phyloP scores from a whole-genome alignment of 2,888 invertebrate species.

The Cephus spinipes region DNA sequence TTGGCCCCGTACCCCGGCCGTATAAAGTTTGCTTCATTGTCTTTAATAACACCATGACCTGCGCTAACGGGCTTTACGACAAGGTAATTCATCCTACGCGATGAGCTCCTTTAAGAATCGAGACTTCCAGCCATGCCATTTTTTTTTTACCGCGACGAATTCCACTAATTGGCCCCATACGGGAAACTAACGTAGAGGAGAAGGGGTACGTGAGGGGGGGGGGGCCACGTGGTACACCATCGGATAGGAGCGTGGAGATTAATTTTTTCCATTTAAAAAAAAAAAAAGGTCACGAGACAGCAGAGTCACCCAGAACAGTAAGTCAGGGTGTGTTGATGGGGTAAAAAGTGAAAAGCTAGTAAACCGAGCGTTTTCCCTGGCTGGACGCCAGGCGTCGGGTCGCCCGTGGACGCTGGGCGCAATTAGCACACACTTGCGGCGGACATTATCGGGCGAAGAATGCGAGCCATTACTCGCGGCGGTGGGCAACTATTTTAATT shows the following conservation, averaged over 20 bases:
- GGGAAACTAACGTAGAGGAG: background rate
- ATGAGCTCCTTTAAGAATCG: background rate
- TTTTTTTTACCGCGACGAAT: background rate
- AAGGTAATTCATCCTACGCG: background rate
- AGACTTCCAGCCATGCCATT: background rate
- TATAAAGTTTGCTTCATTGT: constrained; percentile 66
- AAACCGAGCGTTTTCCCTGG: background rate
- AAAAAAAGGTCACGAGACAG: background rate
- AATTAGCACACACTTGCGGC: constrained; percentile 18
- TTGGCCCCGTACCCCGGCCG: constrained; percentile 60
- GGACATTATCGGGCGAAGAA: constrained; percentile 32
- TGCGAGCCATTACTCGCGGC: constrained; percentile 31
- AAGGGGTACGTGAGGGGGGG: too few relatives aligned
- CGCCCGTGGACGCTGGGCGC: background rate
- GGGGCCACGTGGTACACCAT: too few relatives aligned
- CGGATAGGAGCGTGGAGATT: background rate
- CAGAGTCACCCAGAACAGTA: background rate
- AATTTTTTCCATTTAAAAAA: background rate
- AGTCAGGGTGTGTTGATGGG: background rate
- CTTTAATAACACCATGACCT: constrained; percentile 65
- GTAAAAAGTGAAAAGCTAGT: background rate
- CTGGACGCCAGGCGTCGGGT: background rate
- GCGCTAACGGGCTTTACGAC: constrained; percentile 49
- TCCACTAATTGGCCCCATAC: background rate
- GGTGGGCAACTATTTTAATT: constrained; percentile 40